Conservation (phyloP, 2,888 invertebrate species). For the Branchellion lobata region DNA sequence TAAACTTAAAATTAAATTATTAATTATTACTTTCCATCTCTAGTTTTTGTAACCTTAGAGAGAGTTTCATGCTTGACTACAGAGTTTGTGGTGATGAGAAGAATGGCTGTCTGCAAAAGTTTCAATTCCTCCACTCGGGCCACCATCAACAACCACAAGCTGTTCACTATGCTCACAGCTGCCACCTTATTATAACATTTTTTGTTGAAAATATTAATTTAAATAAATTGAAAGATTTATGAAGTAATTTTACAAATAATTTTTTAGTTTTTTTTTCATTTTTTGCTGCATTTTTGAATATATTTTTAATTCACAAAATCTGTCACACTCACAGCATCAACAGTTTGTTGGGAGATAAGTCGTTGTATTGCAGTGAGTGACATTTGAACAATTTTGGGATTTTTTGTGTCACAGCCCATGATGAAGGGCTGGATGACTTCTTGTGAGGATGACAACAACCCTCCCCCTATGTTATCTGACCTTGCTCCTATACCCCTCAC, state of each 20-base stretch:
- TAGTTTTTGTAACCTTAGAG: slow-evolving; percentile 83
- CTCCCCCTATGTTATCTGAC: slow-evolving; percentile 26
- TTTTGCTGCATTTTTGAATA: too few species aligned
- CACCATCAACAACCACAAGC: slow-evolving; percentile 86
- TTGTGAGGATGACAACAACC: slow-evolving; percentile 81
- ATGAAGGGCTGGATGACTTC: slow-evolving; percentile 94
- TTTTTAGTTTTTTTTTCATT: too few species aligned
- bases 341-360: slow-evolving; percentile 69
- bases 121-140: slow-evolving; percentile 91
- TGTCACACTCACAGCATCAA: slow-evolving; percentile 52
- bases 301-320: too few species aligned
- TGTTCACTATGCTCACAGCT: slow-evolving; percentile 72
- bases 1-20: too few species aligned
- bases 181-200: too few species aligned
- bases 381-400: slow-evolving; percentile 88
- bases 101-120: slow-evolving; percentile 89
- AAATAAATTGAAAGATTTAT: background rate
- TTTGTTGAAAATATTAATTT: background rate
- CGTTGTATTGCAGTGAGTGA: slow-evolving; percentile 90
- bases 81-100: slow-evolving; percentile 90
- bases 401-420: slow-evolving; percentile 95
- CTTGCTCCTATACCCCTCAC: slow-evolving; percentile 44
- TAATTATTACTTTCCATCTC: too few species aligned
- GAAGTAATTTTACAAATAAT: slow-evolving; percentile 52
- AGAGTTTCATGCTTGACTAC: slow-evolving; percentile 90